phyloP scores from a whole-genome alignment of 23 tunicate species.

The Botrylloides violaceus region DNA sequence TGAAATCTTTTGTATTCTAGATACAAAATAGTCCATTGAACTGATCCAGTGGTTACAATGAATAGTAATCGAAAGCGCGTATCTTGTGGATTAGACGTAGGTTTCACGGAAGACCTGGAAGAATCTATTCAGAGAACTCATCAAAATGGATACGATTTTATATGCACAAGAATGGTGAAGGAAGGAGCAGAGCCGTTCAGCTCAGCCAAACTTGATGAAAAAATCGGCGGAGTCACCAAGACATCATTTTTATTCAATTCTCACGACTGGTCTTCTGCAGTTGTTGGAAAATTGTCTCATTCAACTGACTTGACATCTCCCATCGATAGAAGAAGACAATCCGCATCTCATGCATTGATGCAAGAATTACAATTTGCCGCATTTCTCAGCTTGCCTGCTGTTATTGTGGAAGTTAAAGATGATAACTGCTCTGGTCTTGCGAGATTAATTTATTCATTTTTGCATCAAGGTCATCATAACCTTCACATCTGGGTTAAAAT shows the following conservation, averaged over 20 bases:
- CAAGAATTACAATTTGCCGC: conserved; percentile 62
- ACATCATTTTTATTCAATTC: conserved; percentile 53
- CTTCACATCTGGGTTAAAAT: conserved; percentile 67
- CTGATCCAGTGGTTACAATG: too few relatives aligned
- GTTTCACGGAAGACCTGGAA: conserved; percentile 55
- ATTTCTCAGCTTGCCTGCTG: conserved; percentile 69
- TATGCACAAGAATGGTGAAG: conserved; percentile 46
- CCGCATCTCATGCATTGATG: conserved; percentile 28
- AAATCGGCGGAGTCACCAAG: conserved; percentile 46
- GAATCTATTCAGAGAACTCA: conserved; percentile 35
- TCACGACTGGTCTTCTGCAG: conserved; percentile 69
- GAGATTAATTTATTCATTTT: conserved; percentile 31
- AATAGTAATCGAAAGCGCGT: conserved; percentile 7
- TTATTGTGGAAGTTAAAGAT: conserved; percentile 30
- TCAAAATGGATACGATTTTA: conserved; percentile 76
- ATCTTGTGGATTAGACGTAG: conserved; percentile 78
- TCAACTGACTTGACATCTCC: conserved; percentile 24
- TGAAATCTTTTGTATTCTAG: too few relatives aligned
- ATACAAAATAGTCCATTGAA: too few relatives aligned
- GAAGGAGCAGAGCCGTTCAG: conserved; percentile 15
- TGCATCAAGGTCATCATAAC: conserved; percentile 46
- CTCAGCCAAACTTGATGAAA: conserved; percentile 27
- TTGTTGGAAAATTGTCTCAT: conserved; percentile 71
- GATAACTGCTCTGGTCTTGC: conserved; percentile 58
- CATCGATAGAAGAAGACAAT: conserved; percentile 16